A percentile compares a stretch with the other conserved stretches of the same genome.
These are phyloP conservation scores for Gonatopus flavifemur DNA, from an alignment of 1,140 invertebrate species.

Conservation along the genomic window DNA sequence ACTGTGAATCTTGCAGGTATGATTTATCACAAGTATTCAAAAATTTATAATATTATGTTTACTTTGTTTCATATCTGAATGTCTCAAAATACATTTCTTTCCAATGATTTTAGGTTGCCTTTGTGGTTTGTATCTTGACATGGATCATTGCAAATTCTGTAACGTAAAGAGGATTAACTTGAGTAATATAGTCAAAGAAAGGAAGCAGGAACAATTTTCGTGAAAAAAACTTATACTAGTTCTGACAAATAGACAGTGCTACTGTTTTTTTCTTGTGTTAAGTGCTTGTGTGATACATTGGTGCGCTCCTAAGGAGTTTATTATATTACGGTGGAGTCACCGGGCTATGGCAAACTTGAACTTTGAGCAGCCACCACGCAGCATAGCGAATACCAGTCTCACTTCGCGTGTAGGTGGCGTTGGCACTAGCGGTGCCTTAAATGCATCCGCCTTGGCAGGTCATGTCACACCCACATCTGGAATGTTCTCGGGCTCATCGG, in stretches of 20 bases:
- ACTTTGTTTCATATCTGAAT: neutral
- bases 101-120: conserved; percentile 10
- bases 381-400: conserved; percentile 70
- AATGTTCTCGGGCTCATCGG: conserved; percentile 63
- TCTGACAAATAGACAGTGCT: too few relatives aligned
- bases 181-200: conserved; percentile 21
- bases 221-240: too few relatives aligned
- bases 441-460: conserved; percentile 65
- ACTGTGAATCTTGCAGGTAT: conserved; percentile 17
- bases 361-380: conserved; percentile 77
- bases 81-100: conserved; percentile 3
- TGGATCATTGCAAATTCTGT: conserved; percentile 25
- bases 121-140: conserved; percentile 21
- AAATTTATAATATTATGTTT: neutral
- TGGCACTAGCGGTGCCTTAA: conserved; percentile 57
- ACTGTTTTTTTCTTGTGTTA: too few relatives aligned
- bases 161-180: conserved; percentile 13
- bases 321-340: conserved; percentile 39
- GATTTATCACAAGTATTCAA: neutral
- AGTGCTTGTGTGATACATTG: conserved; percentile 26
- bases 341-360: conserved; percentile 81
- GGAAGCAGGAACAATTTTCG: conserved; percentile 13
- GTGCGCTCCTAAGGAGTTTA: conserved; percentile 32
- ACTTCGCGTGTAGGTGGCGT: conserved; percentile 61
- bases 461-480: conserved; percentile 73